Base-by-base conservation (phyloP, 2,888 invertebrate species). In the Leptinotarsa haldemani region DNA sequence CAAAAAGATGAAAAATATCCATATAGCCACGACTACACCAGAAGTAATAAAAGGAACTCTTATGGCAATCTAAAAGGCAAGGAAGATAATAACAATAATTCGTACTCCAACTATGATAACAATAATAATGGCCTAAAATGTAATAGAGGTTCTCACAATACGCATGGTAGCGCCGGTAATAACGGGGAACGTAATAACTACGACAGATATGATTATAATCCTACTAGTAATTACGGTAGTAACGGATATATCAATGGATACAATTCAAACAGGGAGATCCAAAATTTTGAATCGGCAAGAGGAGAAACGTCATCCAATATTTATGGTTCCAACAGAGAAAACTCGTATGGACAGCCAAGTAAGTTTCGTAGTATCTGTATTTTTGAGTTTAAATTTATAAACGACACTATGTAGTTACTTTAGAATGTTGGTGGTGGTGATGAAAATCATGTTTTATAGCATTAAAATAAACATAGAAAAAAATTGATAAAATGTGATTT, bases 61-160 rank as follows among this genome's bases (percentile, higher is more conserved):
- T 68, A 75, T 47, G 65, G 71, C 52, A 66, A 65, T 15, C 68
- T 67, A 52, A 73, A 69, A 52, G 53, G 64, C 30, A 75, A 76
- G 30, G 20, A 46, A 25, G 25, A 69, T 30, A 58, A 25, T 56
- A 74, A 74, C 46, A 69, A 65, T 64, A 46, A 68, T 25, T 67
- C 63, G 16, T 64, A 74, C 63, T 40, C 46, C n/a, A 68, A 65
- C n/a, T 65, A 68, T 65, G 58, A 64, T 9, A 69, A 22, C 30
- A 69, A 63, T 48, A 16, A 61, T 47, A 61, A 61, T 13, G 65
- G 73, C 66, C 63, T 13, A 63, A 69, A 50, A 16, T 52, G 48
- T 50, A 18, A 69, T 16, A 50, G n/a, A 15, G 15, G 13, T 16
- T 50, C 40, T 40, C 12, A 40, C 12, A 40, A 40, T 2, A 40